A percentile compares a stretch with the other conserved stretches of the same genome.
Conservation (phyloP, 2,113 vertebrate species). For the Protomyctophum bolini region DNA sequence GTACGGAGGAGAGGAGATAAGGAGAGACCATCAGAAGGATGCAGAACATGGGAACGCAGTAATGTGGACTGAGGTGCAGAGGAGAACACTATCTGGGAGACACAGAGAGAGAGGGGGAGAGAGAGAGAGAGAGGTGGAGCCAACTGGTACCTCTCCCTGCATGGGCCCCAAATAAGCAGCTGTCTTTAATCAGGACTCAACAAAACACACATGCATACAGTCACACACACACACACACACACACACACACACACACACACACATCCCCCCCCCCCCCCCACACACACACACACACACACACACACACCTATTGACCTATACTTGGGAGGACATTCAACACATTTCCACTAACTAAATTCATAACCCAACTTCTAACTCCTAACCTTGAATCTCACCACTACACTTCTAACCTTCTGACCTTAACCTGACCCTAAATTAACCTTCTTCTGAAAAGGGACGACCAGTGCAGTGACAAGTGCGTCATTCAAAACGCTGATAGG, state of each 20-base stretch:
- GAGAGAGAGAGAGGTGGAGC: constrained; percentile 38
- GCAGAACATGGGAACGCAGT: constrained; percentile 36
- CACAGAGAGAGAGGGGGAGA: not conserved
- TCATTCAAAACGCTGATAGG: too few species aligned
- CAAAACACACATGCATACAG: constrained; percentile 21
- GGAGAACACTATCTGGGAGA: constrained; percentile 31
- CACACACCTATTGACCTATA: too few species aligned
- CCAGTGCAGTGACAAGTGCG: too few species aligned
- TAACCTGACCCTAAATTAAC: too few species aligned
- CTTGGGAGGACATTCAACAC: too few species aligned
- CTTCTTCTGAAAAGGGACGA: too few species aligned
- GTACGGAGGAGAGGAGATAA: constrained; percentile 18
- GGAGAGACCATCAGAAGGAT: constrained; percentile 40
- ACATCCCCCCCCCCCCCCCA: too few species aligned
- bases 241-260: not conserved
- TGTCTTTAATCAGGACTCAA: constrained; percentile 65
- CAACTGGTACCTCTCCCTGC: constrained; percentile 43
- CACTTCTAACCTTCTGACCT: too few species aligned
- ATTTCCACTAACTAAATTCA: too few species aligned
- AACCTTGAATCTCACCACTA: too few species aligned
- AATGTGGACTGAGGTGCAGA: constrained; percentile 35
- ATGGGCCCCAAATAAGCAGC: constrained; percentile 56
- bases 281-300: too few species aligned
- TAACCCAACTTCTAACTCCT: too few species aligned
- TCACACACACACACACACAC: constrained; percentile 20